Base-by-base conservation (phyloP, 2,797 vertebrate genomes). In the Argyrosomus regius region DNA sequence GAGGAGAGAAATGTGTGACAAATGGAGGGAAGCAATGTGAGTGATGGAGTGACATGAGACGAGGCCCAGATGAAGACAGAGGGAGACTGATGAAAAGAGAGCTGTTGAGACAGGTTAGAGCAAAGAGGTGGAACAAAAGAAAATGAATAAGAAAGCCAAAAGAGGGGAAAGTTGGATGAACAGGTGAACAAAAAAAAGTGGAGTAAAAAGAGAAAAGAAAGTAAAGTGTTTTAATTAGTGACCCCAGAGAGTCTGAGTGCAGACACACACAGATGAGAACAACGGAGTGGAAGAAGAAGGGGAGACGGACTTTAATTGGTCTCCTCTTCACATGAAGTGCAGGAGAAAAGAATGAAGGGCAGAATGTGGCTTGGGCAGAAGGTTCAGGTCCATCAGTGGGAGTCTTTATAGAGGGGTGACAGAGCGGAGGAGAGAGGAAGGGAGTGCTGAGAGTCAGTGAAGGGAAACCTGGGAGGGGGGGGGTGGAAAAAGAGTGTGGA, bases 281-380 rank as follows among this genome's bases (percentile, higher is more conserved):
- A 84, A 80, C 70, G 64, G 65, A 77, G 76, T 67, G 72, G 77
- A 83, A 78, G 87, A 87, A 73, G 56, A 75, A 91, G 89, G 91
- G 67, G 89, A 94, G 93, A 93, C 85, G 56, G 91, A 88, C 92
- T 94, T 95, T 96, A 96, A 96, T 96, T 95, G 95, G 95, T 88
- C 93, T 94, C 91, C 81, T 81, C 87, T 91, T 93, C 85, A 70
- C 87, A 82, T 66, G 72, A 88, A 77, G 82, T 46, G 64, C 84
- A 83, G 87, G 86, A 91, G 87, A 80, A 80, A 85, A 88, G 75
- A 89, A 83, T 61, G 81, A 87, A 78, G 86, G 82, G 88, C 89
- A 91, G 91, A 89, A 92, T 89, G 91, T 80, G 85, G 89, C 88
- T 84, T 68, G 83, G 88, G 83, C 82, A 82, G 90, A 90, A 83